These are phyloP conservation scores for Acinonyx jubatus DNA, from an alignment of 2,113 vertebrate genomes.

Conservation along the genomic window DNA sequence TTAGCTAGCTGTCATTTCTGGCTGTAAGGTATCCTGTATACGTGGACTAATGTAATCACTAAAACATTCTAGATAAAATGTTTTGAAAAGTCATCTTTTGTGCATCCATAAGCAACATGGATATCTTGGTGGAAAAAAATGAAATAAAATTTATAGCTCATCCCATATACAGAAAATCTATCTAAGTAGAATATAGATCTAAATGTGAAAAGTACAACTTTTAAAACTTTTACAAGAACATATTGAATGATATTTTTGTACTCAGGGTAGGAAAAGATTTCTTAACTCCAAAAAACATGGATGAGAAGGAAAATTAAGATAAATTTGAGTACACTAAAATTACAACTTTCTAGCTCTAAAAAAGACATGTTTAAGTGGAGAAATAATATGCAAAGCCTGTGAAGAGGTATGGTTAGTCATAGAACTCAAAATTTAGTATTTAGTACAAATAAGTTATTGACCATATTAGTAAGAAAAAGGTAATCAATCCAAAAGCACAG, in stretches of 20 bases:
- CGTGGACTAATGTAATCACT: not conserved
- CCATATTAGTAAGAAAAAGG: not conserved
- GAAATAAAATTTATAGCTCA: not conserved
- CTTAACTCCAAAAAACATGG: conserved; percentile 8
- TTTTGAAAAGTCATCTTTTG: not conserved
- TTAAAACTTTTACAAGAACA: conserved; percentile 28
- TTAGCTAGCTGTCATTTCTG: not conserved
- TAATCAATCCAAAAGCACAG: not conserved
- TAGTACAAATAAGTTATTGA: not conserved
- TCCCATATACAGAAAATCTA: not conserved
- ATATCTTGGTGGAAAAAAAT: not conserved
- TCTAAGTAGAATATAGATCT: not conserved
- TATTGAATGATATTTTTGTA: conserved; percentile 39
- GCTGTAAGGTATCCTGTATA: not conserved
- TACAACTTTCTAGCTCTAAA: not conserved
- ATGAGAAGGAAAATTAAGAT: not conserved
- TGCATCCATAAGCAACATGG: not conserved
- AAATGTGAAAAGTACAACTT: conserved; percentile 36
- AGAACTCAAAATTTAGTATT: not conserved
- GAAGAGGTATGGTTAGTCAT: not conserved
- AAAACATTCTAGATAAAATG: not conserved
- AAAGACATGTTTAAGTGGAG: not conserved
- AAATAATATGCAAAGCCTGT: not conserved
- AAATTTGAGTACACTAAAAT: not conserved
- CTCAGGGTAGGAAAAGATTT: not conserved